These are phyloP conservation scores for Adelphocoris suturalis DNA, from an alignment of 2,888 invertebrate species.

Conservation along the genomic window DNA sequence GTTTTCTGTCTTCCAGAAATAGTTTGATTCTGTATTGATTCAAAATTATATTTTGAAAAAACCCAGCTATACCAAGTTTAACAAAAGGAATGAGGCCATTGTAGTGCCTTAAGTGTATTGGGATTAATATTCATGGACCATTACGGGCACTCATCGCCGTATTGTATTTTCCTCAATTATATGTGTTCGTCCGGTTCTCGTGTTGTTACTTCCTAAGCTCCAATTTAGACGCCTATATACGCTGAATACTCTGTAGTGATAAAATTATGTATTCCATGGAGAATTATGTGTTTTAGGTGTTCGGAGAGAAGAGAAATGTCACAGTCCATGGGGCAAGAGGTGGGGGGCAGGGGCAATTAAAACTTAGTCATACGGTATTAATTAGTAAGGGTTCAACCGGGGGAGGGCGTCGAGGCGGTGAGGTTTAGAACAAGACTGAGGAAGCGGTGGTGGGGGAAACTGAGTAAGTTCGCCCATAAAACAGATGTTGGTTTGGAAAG, in stretches of 20 bases:
- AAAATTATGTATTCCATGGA: conserved; percentile 13
- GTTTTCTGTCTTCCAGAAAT: too few species aligned
- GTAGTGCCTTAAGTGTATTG: too few species aligned
- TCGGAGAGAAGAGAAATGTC: conserved; percentile 43
- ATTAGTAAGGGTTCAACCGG: conserved; percentile 59
- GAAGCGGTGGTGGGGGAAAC: neutral
- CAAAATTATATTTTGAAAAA: too few species aligned
- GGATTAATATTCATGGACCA: too few species aligned
- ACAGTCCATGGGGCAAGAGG: neutral
- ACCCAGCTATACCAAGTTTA: too few species aligned
- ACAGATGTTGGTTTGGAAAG: conserved; percentile 55
- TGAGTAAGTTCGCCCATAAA: conserved; percentile 64
- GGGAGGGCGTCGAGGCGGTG: neutral
- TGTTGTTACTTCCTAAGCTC: neutral
- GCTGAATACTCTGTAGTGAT: neutral
- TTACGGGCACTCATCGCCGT: too few species aligned
- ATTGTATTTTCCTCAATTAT: neutral
- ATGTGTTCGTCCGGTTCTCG: neutral
- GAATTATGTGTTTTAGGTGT: conserved; percentile 15
- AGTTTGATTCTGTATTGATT: too few species aligned
- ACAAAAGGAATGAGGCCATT: too few species aligned
- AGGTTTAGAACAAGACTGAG: conserved; percentile 13
- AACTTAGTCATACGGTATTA: conserved; percentile 73
- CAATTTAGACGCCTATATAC: neutral
- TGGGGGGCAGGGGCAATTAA: conserved; percentile 65